Evolutionary conservation across 2,797 vertebrate genomes (phyloP).

Genomic region (Pangasius larnaudii): DNA sequence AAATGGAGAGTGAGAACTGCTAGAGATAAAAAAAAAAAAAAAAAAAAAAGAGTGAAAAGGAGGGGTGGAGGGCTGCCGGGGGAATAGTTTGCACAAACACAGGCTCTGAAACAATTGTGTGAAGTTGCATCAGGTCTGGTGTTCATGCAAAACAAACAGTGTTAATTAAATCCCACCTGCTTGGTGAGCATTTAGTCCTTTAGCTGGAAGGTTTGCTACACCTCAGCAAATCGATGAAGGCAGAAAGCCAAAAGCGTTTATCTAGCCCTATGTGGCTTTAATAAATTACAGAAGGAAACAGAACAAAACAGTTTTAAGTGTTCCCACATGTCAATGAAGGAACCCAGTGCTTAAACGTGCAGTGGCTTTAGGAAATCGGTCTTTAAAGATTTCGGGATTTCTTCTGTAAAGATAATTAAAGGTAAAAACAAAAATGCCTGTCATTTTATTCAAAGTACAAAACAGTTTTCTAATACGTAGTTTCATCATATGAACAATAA

Average conservation of each 20-base stretch:
- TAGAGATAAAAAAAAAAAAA: not conserved
- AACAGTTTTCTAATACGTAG: not conserved
- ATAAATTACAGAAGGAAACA: slow-evolving; percentile 42
- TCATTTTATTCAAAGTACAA: not conserved
- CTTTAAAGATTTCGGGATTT: slow-evolving; percentile 3
- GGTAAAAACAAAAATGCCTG: not conserved
- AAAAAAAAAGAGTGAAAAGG: not conserved
- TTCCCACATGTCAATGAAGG: slow-evolving; percentile 12
- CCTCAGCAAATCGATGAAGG: slow-evolving; percentile 16
- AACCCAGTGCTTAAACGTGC: not conserved
- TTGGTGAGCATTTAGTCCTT: slow-evolving; percentile 59
- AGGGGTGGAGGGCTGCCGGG: slow-evolving; percentile 17
- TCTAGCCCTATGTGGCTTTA: slow-evolving; percentile 17
- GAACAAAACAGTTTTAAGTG: slow-evolving; percentile 39
- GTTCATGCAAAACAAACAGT: slow-evolving; percentile 78
- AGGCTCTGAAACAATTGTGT: slow-evolving; percentile 71
- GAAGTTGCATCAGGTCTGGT: slow-evolving; percentile 80
- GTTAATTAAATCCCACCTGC: slow-evolving; percentile 83
- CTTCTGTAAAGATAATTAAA: not conserved
- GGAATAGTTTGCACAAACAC: slow-evolving; percentile 67
- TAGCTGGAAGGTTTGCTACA: slow-evolving; percentile 19
- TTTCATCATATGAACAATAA: not conserved
- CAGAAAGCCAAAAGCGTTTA: slow-evolving; percentile 13
- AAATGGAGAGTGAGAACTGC: not conserved
- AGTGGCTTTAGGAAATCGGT: not conserved